These are phyloP conservation scores for Dromius quadrimaculatus DNA, from an alignment of 2,888 invertebrate species.

Conservation along the genomic window DNA sequence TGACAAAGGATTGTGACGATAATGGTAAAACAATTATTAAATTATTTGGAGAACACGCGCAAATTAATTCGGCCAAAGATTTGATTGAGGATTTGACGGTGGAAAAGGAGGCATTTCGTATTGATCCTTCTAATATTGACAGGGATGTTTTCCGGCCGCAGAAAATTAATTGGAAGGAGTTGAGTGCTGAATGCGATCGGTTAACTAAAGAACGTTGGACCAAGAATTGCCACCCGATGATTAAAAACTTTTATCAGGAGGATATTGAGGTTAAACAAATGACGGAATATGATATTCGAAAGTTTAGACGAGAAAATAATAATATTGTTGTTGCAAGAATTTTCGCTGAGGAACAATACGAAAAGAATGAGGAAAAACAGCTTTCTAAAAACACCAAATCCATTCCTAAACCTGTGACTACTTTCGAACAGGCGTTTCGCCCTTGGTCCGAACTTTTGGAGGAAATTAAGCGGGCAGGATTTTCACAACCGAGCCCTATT, in stretches of 20 bases:
- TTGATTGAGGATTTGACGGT: slow-evolving; percentile 64
- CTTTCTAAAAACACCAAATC: slow-evolving; percentile 56
- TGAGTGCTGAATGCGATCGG: slow-evolving; percentile 68
- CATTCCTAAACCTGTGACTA: slow-evolving; percentile 82
- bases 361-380: slow-evolving; percentile 53
- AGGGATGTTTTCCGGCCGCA: neutral
- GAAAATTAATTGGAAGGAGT: slow-evolving; percentile 72
- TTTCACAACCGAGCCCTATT: slow-evolving; percentile 88
- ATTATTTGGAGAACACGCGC: slow-evolving; percentile 63
- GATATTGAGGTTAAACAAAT: slow-evolving; percentile 77
- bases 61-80: slow-evolving; percentile 63
- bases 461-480: slow-evolving; percentile 85
- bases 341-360: slow-evolving; percentile 45
- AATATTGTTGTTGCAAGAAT: slow-evolving; percentile 70
- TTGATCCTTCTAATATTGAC: neutral
- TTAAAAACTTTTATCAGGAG: slow-evolving; percentile 88
- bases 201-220: slow-evolving; percentile 74
- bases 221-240: slow-evolving; percentile 75
- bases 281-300: slow-evolving; percentile 72
- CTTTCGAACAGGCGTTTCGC: slow-evolving; percentile 86
- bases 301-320: slow-evolving; percentile 76
- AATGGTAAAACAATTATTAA: slow-evolving; percentile 61
- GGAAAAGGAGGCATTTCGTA: slow-evolving; percentile 53
- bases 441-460: slow-evolving; percentile 85
- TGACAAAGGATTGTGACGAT: slow-evolving; percentile 61